Conservation (phyloP, 2,113 vertebrate genomes). For the Hypocryptadius cinnamomeus region DNA sequence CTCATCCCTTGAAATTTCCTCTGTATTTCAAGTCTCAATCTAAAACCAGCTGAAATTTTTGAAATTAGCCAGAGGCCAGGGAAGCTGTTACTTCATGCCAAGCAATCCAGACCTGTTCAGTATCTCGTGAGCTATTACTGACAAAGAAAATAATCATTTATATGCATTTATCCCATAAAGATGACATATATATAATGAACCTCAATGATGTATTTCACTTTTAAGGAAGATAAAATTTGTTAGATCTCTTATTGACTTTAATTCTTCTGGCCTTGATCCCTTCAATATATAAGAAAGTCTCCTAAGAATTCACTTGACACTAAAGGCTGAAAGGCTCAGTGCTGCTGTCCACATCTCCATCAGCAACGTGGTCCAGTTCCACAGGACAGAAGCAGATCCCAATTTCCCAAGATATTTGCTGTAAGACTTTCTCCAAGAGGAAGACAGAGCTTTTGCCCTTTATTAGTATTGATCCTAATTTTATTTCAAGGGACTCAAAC, state of each 20-base stretch:
- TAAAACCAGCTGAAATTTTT: background rate
- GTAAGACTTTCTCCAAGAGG: background rate
- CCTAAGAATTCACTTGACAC: background rate
- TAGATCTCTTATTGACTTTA: background rate
- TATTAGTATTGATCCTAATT: background rate
- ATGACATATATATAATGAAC: background rate
- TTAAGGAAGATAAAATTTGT: background rate
- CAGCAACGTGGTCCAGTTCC: fast-evolving
- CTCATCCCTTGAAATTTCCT: background rate
- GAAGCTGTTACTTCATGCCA: background rate
- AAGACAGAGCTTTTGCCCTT: background rate
- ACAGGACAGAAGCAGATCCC: fast-evolving
- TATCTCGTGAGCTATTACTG: fast-evolving
- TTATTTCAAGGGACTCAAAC: background rate
- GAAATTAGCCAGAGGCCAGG: background rate
- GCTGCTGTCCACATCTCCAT: background rate
- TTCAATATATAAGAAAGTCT: background rate
- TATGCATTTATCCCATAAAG: background rate
- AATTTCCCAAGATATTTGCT: background rate
- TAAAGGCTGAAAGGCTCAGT: background rate
- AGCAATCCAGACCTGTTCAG: background rate
- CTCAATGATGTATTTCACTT: background rate
- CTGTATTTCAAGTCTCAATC: background rate
- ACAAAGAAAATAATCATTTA: background rate
- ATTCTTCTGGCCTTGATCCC: background rate